Evolutionary conservation across 2,888 invertebrate species (phyloP).

Genomic region (Oxystoma pomonae): DNA sequence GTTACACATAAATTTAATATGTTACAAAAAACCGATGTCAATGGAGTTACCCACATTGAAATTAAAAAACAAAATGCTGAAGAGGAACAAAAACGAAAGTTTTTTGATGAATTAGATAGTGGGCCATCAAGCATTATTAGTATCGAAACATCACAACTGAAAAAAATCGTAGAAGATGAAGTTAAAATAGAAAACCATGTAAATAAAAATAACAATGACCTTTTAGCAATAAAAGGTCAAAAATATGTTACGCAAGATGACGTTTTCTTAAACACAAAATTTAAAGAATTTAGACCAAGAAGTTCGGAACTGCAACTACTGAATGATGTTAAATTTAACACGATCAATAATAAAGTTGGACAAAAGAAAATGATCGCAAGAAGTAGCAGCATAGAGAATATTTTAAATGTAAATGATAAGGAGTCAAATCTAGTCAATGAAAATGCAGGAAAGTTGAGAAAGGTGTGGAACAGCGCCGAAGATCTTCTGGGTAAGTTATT

Average conservation of each 20-base stretch:
- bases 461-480: slow-evolving; percentile 47
- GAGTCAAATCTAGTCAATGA: slow-evolving; percentile 32
- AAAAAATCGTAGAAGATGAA: slow-evolving; percentile 18
- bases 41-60: slow-evolving; percentile 52
- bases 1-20: slow-evolving; percentile 43
- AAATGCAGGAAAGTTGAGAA: slow-evolving; percentile 33
- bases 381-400: slow-evolving; percentile 38
- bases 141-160: slow-evolving; percentile 28
- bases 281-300: slow-evolving; percentile 28
- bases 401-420: slow-evolving; percentile 33
- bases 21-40: slow-evolving; percentile 49
- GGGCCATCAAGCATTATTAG: slow-evolving; percentile 42
- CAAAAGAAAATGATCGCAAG: slow-evolving; percentile 28
- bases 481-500: slow-evolving; percentile 35
- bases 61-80: slow-evolving; percentile 35
- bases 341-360: slow-evolving; percentile 28
- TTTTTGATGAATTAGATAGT: slow-evolving; percentile 11
- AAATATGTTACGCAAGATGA: neutral
- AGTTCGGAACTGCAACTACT: slow-evolving; percentile 21
- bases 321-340: slow-evolving; percentile 29
- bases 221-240: neutral
- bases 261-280: slow-evolving; percentile 14
- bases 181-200: slow-evolving; percentile 6
- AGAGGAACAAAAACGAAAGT: slow-evolving; percentile 11
- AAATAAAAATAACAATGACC: neutral